These are phyloP conservation scores for Phortica variegata DNA, from an alignment of 1,140 invertebrate genomes.

Conservation along the genomic window DNA sequence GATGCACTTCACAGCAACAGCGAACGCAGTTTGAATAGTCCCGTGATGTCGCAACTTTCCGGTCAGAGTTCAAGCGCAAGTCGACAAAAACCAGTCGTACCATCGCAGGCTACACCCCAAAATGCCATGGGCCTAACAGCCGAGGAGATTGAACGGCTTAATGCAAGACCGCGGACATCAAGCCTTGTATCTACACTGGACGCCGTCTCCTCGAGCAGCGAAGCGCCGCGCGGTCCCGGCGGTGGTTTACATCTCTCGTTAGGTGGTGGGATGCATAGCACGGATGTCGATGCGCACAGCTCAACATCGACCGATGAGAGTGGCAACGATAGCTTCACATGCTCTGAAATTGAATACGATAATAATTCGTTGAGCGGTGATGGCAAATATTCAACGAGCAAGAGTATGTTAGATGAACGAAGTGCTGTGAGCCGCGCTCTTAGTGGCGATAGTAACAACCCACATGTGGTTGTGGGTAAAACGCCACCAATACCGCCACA, in stretches of 20 bases:
- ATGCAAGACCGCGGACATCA: constrained; percentile 79
- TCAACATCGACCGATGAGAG: constrained; percentile 91
- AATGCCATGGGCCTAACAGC: constrained; percentile 81
- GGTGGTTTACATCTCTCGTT: constrained; percentile 64
- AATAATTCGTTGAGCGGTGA: constrained; percentile 80
- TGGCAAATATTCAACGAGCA: constrained; percentile 73
- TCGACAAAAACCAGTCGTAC: constrained; percentile 62
- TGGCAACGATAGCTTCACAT: constrained; percentile 96
- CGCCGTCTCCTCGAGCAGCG: constrained; percentile 88
- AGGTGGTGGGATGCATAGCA: constrained; percentile 67
- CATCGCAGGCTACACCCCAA: constrained; percentile 64
- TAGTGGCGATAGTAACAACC: constrained; percentile 61
- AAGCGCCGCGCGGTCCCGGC: constrained; percentile 69
- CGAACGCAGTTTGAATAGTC: constrained; percentile 85
- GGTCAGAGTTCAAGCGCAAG: constrained; percentile 78
- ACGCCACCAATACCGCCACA: constrained; percentile 67
- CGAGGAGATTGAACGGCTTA: constrained; percentile 89
- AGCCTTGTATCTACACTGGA: constrained; percentile 90
- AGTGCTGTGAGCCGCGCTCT: constrained; percentile 64
- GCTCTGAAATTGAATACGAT: constrained; percentile 97
- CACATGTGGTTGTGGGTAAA: constrained; percentile 52
- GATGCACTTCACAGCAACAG: constrained; percentile 83
- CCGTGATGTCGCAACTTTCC: constrained; percentile 85
- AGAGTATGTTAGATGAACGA: constrained; percentile 64
- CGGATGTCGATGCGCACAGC: constrained; percentile 72